Conservation (phyloP, 2,797 vertebrate species). For the Sandelia bainsii region DNA sequence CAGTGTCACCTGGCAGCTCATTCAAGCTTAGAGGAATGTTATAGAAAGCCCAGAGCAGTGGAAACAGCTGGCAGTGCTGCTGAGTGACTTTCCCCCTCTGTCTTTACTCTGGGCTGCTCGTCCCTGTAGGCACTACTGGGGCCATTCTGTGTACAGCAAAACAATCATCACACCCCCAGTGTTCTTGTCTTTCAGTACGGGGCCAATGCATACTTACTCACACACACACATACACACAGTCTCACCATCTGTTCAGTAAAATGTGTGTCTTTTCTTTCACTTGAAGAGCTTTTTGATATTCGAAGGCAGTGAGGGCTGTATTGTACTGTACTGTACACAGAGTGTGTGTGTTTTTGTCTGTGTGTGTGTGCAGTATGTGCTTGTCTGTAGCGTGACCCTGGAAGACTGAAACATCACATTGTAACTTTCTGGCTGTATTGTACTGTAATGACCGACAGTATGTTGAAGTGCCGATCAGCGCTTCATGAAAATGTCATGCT, state of each 20-base stretch:
- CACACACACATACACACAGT: conserved; percentile 5
- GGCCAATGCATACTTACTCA: conserved; percentile 17
- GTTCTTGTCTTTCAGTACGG: conserved; percentile 63
- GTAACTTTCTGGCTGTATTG: conserved; percentile 7
- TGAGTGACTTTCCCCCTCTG: conserved; percentile 65
- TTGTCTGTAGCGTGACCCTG: conserved; percentile 21
- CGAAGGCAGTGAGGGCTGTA: conserved; percentile 37
- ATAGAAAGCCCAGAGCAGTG: conserved; percentile 66
- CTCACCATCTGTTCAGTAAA: conserved; percentile 44
- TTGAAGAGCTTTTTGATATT: conserved; percentile 71
- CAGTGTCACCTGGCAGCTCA: conserved; percentile 74
- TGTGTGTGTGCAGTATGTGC: conserved; percentile 14
- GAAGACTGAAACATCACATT: conserved; percentile 42
- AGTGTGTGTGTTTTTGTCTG: conserved; percentile 19
- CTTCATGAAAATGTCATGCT: conserved; percentile 42
- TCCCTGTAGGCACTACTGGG: conserved; percentile 67
- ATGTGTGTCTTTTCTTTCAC: conserved; percentile 54
- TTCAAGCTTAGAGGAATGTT: conserved; percentile 73
- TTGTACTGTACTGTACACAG: conserved; percentile 21
- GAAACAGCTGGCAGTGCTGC: conserved; percentile 73
- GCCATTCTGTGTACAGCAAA: conserved; percentile 65
- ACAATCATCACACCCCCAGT: conserved; percentile 55
- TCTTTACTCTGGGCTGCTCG: conserved; percentile 46
- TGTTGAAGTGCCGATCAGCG: conserved; percentile 11
- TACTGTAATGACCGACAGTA: conserved; percentile 35